Evolutionary conservation across 1,140 invertebrate species (phyloP).

Genomic region (Drosophila sproati): DNA sequence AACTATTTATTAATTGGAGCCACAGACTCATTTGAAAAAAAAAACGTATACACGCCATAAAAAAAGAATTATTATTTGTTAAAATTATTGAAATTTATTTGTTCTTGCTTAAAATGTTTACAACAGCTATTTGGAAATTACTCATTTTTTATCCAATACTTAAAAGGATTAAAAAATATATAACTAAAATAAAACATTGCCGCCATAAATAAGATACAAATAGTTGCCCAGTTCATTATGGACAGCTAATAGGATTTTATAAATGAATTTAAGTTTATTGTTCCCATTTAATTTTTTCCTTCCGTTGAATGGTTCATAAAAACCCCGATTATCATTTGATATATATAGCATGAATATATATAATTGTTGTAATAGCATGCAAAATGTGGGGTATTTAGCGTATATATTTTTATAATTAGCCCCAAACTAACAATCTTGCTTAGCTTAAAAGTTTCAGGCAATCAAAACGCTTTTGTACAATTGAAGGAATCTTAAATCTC

Average conservation of each 20-base stretch:
- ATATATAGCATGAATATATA: constrained; percentile 24
- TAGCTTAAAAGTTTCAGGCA: background rate
- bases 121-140: constrained; percentile 17
- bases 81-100: constrained; percentile 64
- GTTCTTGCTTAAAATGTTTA: constrained; percentile 30
- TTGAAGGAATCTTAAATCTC: too few species aligned
- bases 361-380: constrained; percentile 34
- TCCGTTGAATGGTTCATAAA: constrained; percentile 26
- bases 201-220: constrained; percentile 27
- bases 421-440: background rate
- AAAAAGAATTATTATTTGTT: constrained; percentile 63
- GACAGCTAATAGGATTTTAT: constrained; percentile 40
- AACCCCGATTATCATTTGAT: constrained; percentile 18
- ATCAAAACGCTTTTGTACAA: too few species aligned
- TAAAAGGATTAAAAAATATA: background rate
- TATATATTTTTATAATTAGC: background rate
- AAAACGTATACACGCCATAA: constrained; percentile 42
- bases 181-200: constrained; percentile 8
- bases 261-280: constrained; percentile 29
- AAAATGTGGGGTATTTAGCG: background rate
- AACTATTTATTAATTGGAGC: constrained; percentile 46
- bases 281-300: constrained; percentile 17
- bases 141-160: background rate
- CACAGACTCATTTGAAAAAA: constrained; percentile 43
- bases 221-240: constrained; percentile 27